A percentile compares a stretch with the other conserved stretches of the same genome.
Evolutionary conservation across 2,113 vertebrate genomes (phyloP).

Genomic region (Trachemys scripta): DNA sequence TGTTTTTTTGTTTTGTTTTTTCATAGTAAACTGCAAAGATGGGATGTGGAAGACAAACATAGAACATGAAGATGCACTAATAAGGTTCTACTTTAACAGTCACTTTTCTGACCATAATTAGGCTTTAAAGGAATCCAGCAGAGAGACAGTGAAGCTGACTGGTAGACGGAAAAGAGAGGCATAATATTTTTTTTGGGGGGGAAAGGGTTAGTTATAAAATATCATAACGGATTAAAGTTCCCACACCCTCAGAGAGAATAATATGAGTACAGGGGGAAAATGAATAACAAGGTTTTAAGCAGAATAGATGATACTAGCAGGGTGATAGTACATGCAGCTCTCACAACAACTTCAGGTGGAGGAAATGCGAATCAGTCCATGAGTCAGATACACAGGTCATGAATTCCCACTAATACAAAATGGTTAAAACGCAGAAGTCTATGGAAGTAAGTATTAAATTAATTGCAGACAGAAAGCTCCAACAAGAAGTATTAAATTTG

Average conservation of each 20-base stretch:
- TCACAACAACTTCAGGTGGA: background rate
- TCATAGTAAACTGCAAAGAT: background rate
- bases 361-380: background rate
- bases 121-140: background rate
- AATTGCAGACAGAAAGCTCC: too few species aligned
- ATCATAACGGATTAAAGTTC: background rate
- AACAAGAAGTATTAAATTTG: too few species aligned
- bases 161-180: background rate
- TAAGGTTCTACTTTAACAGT: background rate
- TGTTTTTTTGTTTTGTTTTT: background rate
- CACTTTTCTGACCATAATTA: background rate
- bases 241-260: background rate
- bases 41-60: rapidly evolving
- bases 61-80: background rate
- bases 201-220: background rate
- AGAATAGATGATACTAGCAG: background rate
- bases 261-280: background rate
- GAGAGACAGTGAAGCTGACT: background rate
- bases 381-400: rapidly evolving
- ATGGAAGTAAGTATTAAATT: background rate
- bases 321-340: background rate
- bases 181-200: background rate
- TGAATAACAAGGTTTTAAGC: background rate
- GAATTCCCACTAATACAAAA: background rate
- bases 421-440: background rate